Percentiles rank a stretch among this genome's conserved stretches.
Conservation (phyloP, 2,888 invertebrate species). For the Cotesia congregata region DNA sequence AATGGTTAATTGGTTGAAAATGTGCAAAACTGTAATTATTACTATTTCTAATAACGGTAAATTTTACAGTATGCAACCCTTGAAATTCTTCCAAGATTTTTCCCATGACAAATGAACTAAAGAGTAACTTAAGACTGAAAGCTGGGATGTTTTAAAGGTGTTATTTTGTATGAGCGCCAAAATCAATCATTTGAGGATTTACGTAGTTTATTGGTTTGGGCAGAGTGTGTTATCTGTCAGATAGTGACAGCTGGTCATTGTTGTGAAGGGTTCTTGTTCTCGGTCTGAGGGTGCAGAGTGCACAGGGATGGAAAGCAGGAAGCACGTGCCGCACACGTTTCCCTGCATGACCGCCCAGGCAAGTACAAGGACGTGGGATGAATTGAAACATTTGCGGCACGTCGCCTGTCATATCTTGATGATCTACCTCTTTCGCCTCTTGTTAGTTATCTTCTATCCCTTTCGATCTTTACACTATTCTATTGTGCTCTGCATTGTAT, state of each 20-base stretch:
- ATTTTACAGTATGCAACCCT: too few relatives aligned
- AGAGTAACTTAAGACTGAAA: too few relatives aligned
- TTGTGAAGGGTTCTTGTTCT: constrained; percentile 10
- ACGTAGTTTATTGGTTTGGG: background rate
- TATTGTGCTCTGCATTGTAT: background rate
- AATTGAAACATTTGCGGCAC: constrained; percentile 48
- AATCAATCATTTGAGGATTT: constrained; percentile 7
- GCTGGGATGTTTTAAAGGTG: too few relatives aligned
- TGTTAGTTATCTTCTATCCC: constrained; percentile 15
- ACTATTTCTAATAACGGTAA: too few relatives aligned
- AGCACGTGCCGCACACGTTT: constrained; percentile 38
- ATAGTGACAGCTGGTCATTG: constrained; percentile 31
- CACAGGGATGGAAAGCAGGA: constrained; percentile 13
- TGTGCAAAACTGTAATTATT: too few relatives aligned
- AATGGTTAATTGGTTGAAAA: too few relatives aligned
- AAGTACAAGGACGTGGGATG: constrained; percentile 32
- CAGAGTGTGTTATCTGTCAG: constrained; percentile 23
- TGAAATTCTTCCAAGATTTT: too few relatives aligned
- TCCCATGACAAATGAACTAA: too few relatives aligned
- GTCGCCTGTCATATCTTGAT: constrained; percentile 43
- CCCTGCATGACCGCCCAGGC: background rate
- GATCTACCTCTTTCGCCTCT: constrained; percentile 24
- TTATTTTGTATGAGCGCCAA: too few relatives aligned
- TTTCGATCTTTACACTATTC: constrained; percentile 8
- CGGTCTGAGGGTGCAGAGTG: constrained; percentile 2